phyloP scores from a whole-genome alignment of 1,140 invertebrate species.

The Cotesia vestalis region DNA sequence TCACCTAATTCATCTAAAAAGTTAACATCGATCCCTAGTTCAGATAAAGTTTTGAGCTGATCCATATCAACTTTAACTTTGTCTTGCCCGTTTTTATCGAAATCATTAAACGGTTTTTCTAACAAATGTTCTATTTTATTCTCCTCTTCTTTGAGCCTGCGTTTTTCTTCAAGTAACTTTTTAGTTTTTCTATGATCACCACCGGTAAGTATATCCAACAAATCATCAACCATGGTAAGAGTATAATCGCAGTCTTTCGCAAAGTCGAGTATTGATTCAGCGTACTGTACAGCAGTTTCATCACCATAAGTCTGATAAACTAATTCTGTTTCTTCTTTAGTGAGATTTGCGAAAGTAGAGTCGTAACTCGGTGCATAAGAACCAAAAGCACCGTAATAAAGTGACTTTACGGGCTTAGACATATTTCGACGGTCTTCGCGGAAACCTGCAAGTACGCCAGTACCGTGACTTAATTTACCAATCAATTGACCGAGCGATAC shows the following conservation, averaged over 20 bases:
- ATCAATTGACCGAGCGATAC: constrained; percentile 83
- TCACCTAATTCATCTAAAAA: constrained; percentile 82
- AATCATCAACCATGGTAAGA: constrained; percentile 82
- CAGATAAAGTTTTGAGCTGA: constrained; percentile 75
- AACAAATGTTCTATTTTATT: constrained; percentile 69
- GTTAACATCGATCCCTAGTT: constrained; percentile 85
- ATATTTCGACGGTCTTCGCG: constrained; percentile 90
- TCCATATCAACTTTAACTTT: constrained; percentile 75
- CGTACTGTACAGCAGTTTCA: constrained; percentile 87
- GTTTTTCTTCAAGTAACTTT: constrained; percentile 72
- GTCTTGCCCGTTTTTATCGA: constrained; percentile 58
- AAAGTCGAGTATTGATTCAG: constrained; percentile 85
- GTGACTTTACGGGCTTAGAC: constrained; percentile 87
- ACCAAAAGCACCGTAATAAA: constrained; percentile 94
- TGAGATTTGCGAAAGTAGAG: constrained; percentile 93
- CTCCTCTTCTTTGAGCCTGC: constrained; percentile 71
- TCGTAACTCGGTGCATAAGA: constrained; percentile 96
- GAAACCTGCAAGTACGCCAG: constrained; percentile 74
- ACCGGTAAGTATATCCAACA: constrained; percentile 83
- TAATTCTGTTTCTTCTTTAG: constrained; percentile 92
- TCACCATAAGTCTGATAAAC: constrained; percentile 92
- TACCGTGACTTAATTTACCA: constrained; percentile 86
- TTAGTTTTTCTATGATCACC: constrained; percentile 86
- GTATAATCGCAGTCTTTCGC: constrained; percentile 86
- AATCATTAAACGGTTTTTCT: constrained; percentile 65